Evolutionary conservation across 2,888 invertebrate species (phyloP).

Genomic region (Eilema griseolum): DNA sequence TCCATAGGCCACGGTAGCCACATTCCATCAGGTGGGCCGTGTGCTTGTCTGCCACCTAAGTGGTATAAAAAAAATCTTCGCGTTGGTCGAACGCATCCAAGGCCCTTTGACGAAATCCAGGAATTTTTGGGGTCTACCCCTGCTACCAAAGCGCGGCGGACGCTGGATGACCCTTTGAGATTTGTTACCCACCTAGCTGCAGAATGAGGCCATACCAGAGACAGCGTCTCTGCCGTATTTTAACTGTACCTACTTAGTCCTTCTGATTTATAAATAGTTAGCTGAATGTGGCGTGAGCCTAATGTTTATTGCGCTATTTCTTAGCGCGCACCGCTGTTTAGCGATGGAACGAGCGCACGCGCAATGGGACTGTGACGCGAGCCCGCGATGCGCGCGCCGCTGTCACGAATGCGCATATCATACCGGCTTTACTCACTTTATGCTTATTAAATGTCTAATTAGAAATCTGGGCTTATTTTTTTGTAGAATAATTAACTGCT

Average conservation of each 20-base stretch:
- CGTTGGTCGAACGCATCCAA: no score
- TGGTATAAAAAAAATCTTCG: no score
- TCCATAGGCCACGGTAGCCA: no score
- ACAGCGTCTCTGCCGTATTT: no score
- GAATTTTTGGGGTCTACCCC: no score
- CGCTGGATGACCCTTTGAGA: no score
- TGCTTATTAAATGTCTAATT: conserved; percentile 41
- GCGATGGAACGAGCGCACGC: conserved; percentile 49
- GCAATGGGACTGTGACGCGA: conserved; percentile 69
- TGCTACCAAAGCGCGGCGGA: no score
- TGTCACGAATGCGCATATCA: conserved; percentile 39
- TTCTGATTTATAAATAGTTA: background rate
- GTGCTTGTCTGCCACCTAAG: no score
- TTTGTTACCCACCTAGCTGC: no score
- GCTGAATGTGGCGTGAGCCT: background rate
- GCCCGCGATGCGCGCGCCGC: conserved; percentile 39
- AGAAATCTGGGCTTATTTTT: conserved; percentile 27
- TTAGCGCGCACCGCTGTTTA: conserved; percentile 22
- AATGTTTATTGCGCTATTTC: conserved; percentile 5
- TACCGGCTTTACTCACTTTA: conserved; percentile 22
- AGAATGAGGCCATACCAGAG: no score
- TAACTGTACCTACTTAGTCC: background rate
- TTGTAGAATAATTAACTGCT: background rate
- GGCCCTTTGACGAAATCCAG: no score
- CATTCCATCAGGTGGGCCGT: no score